Evolutionary conservation across 2,113 vertebrate species (phyloP), one percentile per base, ranked within the genome.

Genomic region (Nannospalax galili): DNA sequence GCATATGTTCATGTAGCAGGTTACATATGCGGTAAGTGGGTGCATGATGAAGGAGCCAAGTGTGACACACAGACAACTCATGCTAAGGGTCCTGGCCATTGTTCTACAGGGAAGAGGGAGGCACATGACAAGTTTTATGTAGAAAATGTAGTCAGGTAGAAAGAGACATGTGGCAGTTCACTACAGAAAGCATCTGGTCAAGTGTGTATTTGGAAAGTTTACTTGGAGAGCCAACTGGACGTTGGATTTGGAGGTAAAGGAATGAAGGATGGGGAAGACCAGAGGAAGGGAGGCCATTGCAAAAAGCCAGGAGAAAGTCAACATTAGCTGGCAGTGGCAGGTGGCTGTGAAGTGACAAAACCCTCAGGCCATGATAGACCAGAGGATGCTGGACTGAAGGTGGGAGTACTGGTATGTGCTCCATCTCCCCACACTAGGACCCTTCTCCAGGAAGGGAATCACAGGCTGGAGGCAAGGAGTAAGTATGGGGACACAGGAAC

Each of bases 1-100:
- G 30, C 69, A 20, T 52, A 7, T 28, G 7, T n/a, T 4, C 48
- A 52, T 52, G 48, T 11, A 6, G 48, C 3, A 37, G 12, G 22
- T 28, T 37, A 37, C 22, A 22, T 85, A 52, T 37, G 15, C 11
- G 4, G 24, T 28, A 15, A 45, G 22, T 70, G 32, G 7, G 45
- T 56, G 1, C 3, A 37, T 19, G 19, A 40, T 16, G 8, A 37
- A 42, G 70, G 45, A 64, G n/a, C 40, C 40, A 6, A 3, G 9
- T 9, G 45, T 73, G 74, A 62, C 11, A 26, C n/a, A 2, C 48
- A 0, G 2, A 45, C 30, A 17, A 17, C 0, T 9, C 0, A 15
- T 3, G 9, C 17, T 12, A 1, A 45, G 45, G 40, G 65, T 32
- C n/a, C 77, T 35, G 30, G 82, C 28, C 3, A 0, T 35, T 15